Evolutionary conservation across 2,113 vertebrate species (phyloP).

Genomic region (Lasiurus borealis): DNA sequence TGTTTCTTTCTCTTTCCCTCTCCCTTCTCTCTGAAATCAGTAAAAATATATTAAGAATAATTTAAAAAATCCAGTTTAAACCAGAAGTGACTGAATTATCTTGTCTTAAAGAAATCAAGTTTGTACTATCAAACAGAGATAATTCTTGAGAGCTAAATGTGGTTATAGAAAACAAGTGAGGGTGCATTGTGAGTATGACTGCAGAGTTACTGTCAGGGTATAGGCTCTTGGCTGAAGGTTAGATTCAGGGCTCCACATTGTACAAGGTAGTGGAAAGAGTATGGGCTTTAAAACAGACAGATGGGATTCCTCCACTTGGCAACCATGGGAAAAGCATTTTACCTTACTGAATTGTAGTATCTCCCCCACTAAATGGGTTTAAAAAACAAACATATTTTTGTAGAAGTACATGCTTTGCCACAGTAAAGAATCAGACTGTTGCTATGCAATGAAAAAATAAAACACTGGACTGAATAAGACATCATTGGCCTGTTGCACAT

Average conservation of each 20-base stretch:
- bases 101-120: neutral
- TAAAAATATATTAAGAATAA: too few species aligned
- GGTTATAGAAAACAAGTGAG: neutral
- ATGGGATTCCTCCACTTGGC: neutral
- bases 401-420: neutral
- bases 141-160: neutral
- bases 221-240: neutral
- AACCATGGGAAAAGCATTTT: neutral
- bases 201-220: neutral
- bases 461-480: neutral
- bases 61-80: neutral
- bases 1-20: too few species aligned
- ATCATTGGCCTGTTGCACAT: neutral
- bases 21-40: too few species aligned
- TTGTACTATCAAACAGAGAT: neutral
- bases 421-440: neutral
- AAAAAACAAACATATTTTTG: neutral
- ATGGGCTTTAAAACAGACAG: neutral
- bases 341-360: neutral
- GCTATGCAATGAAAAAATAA: neutral
- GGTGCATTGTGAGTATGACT: neutral
- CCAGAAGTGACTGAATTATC: neutral
- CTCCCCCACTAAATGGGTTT: neutral
- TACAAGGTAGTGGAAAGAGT: neutral
- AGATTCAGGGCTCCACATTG: neutral